These are phyloP conservation scores for Podotricha telesiphe DNA, from an alignment of 2,888 invertebrate genomes.

Conservation along the genomic window DNA sequence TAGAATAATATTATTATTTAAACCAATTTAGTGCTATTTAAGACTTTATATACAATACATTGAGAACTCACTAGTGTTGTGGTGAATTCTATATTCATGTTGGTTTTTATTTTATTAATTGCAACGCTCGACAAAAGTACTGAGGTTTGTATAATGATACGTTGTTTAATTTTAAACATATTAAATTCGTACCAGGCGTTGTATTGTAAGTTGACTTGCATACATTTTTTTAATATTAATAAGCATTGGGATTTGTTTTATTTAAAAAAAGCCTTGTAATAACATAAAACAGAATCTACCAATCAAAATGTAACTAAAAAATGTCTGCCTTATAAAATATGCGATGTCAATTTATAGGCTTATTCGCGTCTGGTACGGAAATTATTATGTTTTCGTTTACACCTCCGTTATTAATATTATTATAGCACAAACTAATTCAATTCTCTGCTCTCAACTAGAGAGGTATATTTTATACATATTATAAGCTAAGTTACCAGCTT, in stretches of 20 bases:
- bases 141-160: not conserved
- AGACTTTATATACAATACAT: not conserved
- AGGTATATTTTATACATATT: conserved; percentile 6
- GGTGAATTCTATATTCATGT: conserved; percentile 12
- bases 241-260: too few relatives aligned
- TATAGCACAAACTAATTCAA: conserved; percentile 13
- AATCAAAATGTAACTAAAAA: too few relatives aligned
- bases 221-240: too few relatives aligned
- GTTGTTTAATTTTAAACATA: too few relatives aligned
- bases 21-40: conserved; percentile 3
- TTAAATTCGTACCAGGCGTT: too few relatives aligned
- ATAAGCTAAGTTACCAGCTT: conserved; percentile 22
- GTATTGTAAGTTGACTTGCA: not conserved
- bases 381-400: not conserved
- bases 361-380: too few relatives aligned
- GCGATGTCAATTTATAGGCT: too few relatives aligned
- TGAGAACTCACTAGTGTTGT: conserved; percentile 7
- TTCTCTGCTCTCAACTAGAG: not conserved
- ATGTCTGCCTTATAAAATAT: too few relatives aligned
- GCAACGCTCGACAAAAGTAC: too few relatives aligned
- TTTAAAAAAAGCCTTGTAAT: too few relatives aligned
- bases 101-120: not conserved
- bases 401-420: not conserved
- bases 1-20: conserved; percentile 10
- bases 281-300: too few relatives aligned